Evolutionary conservation across 2,113 vertebrate genomes (phyloP).

Genomic region (Scalopus aquaticus): DNA sequence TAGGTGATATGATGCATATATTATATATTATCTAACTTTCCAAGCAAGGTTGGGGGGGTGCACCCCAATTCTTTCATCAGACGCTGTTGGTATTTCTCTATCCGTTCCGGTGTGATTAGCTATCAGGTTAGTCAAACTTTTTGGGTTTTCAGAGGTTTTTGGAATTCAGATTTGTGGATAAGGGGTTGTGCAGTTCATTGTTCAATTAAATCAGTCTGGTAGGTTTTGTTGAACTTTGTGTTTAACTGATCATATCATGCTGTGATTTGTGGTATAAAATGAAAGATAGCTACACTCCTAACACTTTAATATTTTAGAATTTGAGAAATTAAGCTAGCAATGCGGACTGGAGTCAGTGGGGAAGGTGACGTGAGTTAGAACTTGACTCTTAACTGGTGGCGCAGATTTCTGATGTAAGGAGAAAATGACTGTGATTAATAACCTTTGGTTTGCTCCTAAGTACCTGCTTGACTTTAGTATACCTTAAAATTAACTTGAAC

Average conservation of each 20-base stretch:
- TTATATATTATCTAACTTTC: background rate
- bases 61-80: background rate
- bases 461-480: constrained; percentile 40
- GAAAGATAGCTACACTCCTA: background rate
- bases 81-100: background rate
- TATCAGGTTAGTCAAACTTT: background rate
- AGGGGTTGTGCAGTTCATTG: background rate
- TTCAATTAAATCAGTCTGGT: background rate
- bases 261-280: constrained; percentile 31
- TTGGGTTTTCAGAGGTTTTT: constrained; percentile 19
- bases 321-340: background rate
- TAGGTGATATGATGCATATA: background rate
- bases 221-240: constrained; percentile 38
- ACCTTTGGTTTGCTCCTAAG: constrained; percentile 39
- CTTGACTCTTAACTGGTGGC: background rate
- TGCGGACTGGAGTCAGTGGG: background rate
- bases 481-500: constrained; percentile 59
- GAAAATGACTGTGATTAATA: constrained; percentile 22
- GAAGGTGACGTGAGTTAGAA: background rate
- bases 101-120: background rate
- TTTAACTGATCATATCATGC: background rate
- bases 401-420: background rate
- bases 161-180: constrained; percentile 24
- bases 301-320: constrained; percentile 20
- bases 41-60: background rate